Evolutionary conservation across 2,113 vertebrate genomes (phyloP), one percentile per base, ranked within the genome.

Genomic region (Leptodactylus fuscus): DNA sequence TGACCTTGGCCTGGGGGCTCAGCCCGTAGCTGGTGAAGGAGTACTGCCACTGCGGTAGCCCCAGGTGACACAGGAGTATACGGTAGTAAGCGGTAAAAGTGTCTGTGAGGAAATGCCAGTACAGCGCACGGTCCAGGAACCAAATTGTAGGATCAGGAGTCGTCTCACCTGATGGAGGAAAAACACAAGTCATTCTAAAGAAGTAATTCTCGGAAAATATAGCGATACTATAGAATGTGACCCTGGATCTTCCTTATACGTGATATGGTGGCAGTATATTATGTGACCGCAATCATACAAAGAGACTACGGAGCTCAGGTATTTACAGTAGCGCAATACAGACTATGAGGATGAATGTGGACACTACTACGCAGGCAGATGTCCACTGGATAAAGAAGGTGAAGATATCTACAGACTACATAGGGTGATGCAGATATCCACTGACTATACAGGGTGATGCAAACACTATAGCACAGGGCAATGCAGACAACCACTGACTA

Each of bases 1-100:
- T 49, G 87, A 98, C 98, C 97, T 98, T 98, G 87, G 96, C 96
- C 89, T 97, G 96, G 4, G 97, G 97, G 87, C 97, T 98, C 69
- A 97, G 92, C 5, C 98, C 97, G 13, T 98, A 98, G 81, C 94
- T 95, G 62, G 98, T 99, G 90, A 97, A 98, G 86, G 91, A 88
- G 0, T 98, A 98, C 62, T 98, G 97, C 98, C 98, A 99, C 89
- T 99, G 97, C 0, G 97, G 97, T 36, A 99, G 94, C 76, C 98
- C 98, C 83, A 98, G 91, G 88, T 99, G 96, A 2, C 96, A 97
- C 89, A 99, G 94, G 89, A 99, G 96, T 84, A 99, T 94, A 69
- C 97, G 94, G 90, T 98, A 99, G 88, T 97, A 99, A 49, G 97
- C 95, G 0, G 95, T 97, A 89, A 99, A 99, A 71, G 95, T 96